A percentile compares a stretch with the other conserved stretches of the same genome.
phyloP scores from a whole-genome alignment of 2,888 invertebrate species.

The Phortica okadai region DNA sequence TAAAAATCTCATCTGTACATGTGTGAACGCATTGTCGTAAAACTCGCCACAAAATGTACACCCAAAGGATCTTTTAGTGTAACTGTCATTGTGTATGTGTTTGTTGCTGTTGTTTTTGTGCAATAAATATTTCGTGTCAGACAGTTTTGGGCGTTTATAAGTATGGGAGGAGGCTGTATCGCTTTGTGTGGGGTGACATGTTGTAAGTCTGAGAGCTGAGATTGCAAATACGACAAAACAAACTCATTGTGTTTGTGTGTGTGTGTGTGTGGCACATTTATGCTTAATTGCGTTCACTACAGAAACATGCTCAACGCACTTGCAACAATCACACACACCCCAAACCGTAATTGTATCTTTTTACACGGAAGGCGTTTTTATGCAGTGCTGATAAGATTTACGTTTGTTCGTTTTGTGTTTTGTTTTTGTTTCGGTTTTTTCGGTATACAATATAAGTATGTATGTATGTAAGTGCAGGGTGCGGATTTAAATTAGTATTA shows the following conservation, averaged over 20 bases:
- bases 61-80: constrained; percentile 23
- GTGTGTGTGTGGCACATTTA: constrained; percentile 31
- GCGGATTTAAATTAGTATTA: neutral
- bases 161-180: neutral
- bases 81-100: neutral
- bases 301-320: neutral
- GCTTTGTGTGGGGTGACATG: neutral
- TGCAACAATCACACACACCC: constrained; percentile 20
- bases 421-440: neutral
- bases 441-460: neutral
- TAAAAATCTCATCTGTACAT: constrained; percentile 34
- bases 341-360: constrained; percentile 34
- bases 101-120: constrained; percentile 22
- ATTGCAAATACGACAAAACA: constrained; percentile 19
- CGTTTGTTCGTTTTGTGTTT: constrained; percentile 11
- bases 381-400: constrained; percentile 46
- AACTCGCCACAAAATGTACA: constrained; percentile 20
- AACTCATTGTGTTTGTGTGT: neutral
- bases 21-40: constrained; percentile 19
- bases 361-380: constrained; percentile 41
- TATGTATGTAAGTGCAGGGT: neutral
- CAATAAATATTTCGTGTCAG: constrained; percentile 36
- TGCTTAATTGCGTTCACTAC: constrained; percentile 40
- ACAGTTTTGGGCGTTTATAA: neutral
- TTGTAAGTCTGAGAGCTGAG: neutral